These are phyloP conservation scores for Panthera uncia DNA, from an alignment of 2,113 vertebrate species.

Conservation along the genomic window DNA sequence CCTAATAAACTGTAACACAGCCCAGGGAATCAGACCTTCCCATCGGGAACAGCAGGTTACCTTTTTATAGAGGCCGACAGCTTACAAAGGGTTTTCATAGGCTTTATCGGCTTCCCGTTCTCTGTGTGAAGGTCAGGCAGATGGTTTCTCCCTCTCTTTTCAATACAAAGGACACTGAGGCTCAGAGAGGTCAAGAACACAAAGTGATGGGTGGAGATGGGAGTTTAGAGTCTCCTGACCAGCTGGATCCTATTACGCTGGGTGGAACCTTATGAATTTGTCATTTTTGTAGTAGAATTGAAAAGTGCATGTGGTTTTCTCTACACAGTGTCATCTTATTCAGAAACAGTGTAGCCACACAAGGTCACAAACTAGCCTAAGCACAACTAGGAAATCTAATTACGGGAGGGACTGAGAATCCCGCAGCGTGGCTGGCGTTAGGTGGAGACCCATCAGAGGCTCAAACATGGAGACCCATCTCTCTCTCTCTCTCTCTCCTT, in stretches of 20 bases:
- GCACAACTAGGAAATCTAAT: not conserved
- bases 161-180: not conserved
- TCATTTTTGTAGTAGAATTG: not conserved
- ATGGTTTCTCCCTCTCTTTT: not conserved
- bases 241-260: not conserved
- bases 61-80: not conserved
- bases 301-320: not conserved
- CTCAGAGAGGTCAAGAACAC: not conserved
- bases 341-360: not conserved
- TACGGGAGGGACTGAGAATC: not conserved
- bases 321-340: not conserved
- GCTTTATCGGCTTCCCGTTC: not conserved
- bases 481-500: not conserved
- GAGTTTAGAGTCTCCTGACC: not conserved
- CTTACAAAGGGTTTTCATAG: not conserved
- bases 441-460: not conserved
- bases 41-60: not conserved
- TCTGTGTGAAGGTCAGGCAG: not conserved
- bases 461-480: not conserved
- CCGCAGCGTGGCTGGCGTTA: not conserved
- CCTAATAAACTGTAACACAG: not conserved
- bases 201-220: not conserved
- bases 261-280: not conserved
- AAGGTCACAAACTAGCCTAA: not conserved
- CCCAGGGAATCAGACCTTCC: not conserved